Evolutionary conservation across 2,888 invertebrate species (phyloP).

Genomic region (Lumbricus terrestris): DNA sequence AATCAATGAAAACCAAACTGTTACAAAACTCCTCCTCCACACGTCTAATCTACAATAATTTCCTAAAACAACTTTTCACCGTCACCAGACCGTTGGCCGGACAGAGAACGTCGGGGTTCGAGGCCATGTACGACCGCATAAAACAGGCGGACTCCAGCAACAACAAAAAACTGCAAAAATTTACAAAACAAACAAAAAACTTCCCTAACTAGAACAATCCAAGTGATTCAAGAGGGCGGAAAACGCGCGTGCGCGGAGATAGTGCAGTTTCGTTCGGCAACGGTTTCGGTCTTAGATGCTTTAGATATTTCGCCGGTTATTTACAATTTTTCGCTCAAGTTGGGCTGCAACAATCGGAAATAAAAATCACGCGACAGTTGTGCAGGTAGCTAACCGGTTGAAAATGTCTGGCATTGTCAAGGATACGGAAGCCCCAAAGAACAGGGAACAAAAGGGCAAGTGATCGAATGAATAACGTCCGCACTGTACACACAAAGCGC

Average conservation of each 20-base stretch:
- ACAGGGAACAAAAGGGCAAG: background rate
- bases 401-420: background rate
- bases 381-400: background rate
- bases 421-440: background rate
- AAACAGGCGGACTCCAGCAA: background rate
- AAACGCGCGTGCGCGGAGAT: background rate
- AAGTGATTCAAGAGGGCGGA: background rate
- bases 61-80: background rate
- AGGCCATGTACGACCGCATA: background rate
- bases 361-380: background rate
- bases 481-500: background rate
- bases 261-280: background rate
- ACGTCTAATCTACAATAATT: background rate
- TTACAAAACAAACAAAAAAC: background rate
- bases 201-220: background rate
- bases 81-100: background rate
- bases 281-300: background rate
- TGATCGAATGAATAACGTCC: background rate
- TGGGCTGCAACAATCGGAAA: background rate
- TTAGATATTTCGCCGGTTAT: background rate
- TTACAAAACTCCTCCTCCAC: background rate
- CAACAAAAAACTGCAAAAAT: background rate
- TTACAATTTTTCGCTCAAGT: constrained; percentile 3
- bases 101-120: background rate
- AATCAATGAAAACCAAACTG: background rate